phyloP scores from a whole-genome alignment of 2,888 invertebrate genomes.

The Cetonia aurata region DNA sequence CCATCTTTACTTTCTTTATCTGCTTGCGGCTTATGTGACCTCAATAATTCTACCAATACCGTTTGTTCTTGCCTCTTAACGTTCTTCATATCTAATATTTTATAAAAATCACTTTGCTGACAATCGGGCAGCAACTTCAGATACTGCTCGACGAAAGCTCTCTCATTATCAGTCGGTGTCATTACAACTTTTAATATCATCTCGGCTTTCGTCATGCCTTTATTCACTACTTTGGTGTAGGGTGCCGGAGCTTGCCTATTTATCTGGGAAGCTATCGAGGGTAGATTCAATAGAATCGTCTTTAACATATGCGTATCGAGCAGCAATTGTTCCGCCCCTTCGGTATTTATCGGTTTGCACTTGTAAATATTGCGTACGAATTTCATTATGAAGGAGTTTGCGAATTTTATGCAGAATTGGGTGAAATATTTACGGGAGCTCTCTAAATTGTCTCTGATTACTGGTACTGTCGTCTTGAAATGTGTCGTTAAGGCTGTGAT shows the following conservation, averaged over 20 bases:
- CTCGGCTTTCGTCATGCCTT: conserved; percentile 97
- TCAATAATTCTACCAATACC: conserved; percentile 71
- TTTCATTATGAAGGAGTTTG: conserved; percentile 94
- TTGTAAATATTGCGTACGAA: conserved; percentile 92
- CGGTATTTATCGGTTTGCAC: conserved; percentile 88
- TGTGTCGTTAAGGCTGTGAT: conserved; percentile 91
- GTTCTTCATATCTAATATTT: conserved; percentile 95
- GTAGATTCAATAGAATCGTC: conserved; percentile 93
- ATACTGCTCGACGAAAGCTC: conserved; percentile 90
- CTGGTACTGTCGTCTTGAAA: conserved; percentile 87
- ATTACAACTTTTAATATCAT: conserved; percentile 99
- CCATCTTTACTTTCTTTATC: conserved; percentile 40
- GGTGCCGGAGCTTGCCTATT: conserved; percentile 91
- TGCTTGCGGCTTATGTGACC: conserved; percentile 61
- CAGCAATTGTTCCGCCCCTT: conserved; percentile 95
- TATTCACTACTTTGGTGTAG: conserved; percentile 79
- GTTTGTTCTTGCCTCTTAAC: conserved; percentile 72
- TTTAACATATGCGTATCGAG: conserved; percentile 95
- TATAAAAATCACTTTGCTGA: conserved; percentile 91
- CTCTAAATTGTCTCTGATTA: conserved; percentile 89
- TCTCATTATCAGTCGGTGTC: conserved; percentile 87
- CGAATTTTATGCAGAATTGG: conserved; percentile 97
- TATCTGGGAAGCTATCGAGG: conserved; percentile 91
- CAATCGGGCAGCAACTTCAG: conserved; percentile 91
- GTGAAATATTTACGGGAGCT: conserved; percentile 97